Percentiles rank a stretch among this genome's conserved stretches.
These are phyloP conservation scores for Melanchra persicariae DNA, from an alignment of 2,888 invertebrate genomes.

Conservation along the genomic window DNA sequence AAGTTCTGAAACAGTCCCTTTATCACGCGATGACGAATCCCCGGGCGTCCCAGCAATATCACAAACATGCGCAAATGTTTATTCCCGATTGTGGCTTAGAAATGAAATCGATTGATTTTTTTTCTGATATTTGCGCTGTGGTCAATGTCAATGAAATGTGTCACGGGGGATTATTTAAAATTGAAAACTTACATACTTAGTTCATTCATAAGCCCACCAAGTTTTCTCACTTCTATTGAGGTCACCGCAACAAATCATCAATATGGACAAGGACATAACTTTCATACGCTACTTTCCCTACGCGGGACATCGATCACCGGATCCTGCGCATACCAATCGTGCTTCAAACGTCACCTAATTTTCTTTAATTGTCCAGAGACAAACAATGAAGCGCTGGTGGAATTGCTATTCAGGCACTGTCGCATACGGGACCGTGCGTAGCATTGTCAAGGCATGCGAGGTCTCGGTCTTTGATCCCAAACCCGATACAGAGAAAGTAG, in stretches of 20 bases:
- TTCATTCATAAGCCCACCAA: neutral
- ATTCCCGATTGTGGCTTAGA: constrained; percentile 32
- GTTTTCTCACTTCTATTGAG: constrained; percentile 1
- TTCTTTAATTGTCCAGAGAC: constrained; percentile 77
- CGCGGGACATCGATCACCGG: constrained; percentile 63
- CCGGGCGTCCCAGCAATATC: constrained; percentile 15
- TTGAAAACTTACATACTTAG: neutral
- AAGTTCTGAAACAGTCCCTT: constrained; percentile 20
- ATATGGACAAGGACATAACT: constrained; percentile 58
- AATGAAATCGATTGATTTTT: constrained; percentile 4
- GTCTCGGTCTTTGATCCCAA: constrained; percentile 79
- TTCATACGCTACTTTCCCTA: constrained; percentile 73
- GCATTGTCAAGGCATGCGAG: constrained; percentile 74
- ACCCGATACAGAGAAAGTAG: constrained; percentile 83
- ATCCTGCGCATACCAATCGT: constrained; percentile 70
- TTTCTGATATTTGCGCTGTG: constrained; percentile 5
- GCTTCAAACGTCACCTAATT: constrained; percentile 73
- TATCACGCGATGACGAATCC: constrained; percentile 31
- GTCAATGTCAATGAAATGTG: neutral
- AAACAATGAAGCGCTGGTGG: constrained; percentile 69
- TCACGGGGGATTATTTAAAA: constrained; percentile 10
- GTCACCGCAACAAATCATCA: constrained; percentile 41
- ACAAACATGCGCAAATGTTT: constrained; percentile 27
- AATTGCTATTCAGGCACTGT: constrained; percentile 81
- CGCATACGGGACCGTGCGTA: constrained; percentile 76